phyloP scores from a whole-genome alignment of 1,140 invertebrate genomes.

The Nylanderia fulva region DNA sequence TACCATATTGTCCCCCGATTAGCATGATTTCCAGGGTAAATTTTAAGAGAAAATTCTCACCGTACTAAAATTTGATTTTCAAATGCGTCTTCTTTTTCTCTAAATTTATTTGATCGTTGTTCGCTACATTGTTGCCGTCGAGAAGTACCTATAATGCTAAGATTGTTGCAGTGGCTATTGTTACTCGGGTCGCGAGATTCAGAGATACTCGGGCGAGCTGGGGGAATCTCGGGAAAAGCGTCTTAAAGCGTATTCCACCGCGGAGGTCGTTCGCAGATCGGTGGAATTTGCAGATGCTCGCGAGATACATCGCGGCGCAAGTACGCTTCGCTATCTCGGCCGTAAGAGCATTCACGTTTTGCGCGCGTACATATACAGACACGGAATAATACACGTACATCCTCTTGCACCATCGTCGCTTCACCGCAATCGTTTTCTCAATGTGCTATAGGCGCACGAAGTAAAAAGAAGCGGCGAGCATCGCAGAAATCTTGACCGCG shows the following conservation, averaged over 20 bases:
- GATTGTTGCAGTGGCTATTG: conserved; percentile 24
- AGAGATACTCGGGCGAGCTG: background rate
- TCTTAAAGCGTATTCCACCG: conserved; percentile 44
- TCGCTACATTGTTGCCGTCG: conserved; percentile 35
- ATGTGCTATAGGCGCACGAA: conserved; percentile 12
- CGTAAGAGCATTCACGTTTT: conserved; percentile 25
- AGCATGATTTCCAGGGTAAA: too few relatives aligned
- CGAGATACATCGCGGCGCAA: conserved; percentile 52
- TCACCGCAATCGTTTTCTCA: conserved; percentile 45
- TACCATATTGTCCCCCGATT: too few relatives aligned
- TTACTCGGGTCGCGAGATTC: conserved; percentile 44
- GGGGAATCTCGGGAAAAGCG: conserved; percentile 50
- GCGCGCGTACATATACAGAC: background rate
- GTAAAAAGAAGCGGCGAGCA: conserved; percentile 37
- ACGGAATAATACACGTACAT: background rate
- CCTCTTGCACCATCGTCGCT: conserved; percentile 29
- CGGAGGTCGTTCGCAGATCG: conserved; percentile 54
- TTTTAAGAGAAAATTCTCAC: too few relatives aligned
- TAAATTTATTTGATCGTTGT: conserved; percentile 50
- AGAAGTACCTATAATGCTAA: background rate
- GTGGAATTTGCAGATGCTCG: conserved; percentile 64
- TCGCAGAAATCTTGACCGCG: conserved; percentile 42
- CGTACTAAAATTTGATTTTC: conserved; percentile 2
- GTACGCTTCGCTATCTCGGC: conserved; percentile 54
- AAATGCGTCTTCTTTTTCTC: background rate